These are phyloP conservation scores for Tiliacea citrago DNA, from an alignment of 2,888 invertebrate genomes.

Conservation along the genomic window DNA sequence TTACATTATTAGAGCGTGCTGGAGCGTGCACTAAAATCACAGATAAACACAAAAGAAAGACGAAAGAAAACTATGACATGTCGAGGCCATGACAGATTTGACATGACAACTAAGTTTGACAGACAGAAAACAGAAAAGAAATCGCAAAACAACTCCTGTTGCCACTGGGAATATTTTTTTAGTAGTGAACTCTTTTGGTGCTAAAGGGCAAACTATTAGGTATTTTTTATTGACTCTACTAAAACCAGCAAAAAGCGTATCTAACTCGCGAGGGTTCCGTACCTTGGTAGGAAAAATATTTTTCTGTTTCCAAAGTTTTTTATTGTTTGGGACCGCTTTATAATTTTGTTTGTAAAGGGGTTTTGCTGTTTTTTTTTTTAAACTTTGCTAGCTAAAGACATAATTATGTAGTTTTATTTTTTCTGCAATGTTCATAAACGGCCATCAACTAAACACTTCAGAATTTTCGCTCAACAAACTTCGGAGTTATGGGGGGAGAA, in stretches of 20 bases:
- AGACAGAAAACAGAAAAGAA: constrained; percentile 35
- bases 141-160: constrained; percentile 35
- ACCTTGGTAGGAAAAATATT: neutral
- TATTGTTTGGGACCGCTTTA: neutral
- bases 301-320: neutral
- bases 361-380: too few relatives aligned
- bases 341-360: neutral
- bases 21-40: constrained; percentile 71
- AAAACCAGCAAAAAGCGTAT: neutral
- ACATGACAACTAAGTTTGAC: constrained; percentile 47
- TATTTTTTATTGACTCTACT: too few relatives aligned
- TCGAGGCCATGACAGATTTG: constrained; percentile 65
- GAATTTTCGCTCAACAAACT: too few relatives aligned
- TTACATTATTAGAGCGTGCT: constrained; percentile 61
- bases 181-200: neutral
- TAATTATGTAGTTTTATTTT: too few relatives aligned
- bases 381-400: too few relatives aligned
- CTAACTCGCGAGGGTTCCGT: neutral
- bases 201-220: neutral
- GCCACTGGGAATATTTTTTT: neutral
- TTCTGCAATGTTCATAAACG: too few relatives aligned
- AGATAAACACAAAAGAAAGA: constrained; percentile 70
- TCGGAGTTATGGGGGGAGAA: too few relatives aligned
- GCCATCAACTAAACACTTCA: too few relatives aligned
- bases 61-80: constrained; percentile 66